Conservation (phyloP, 2,113 vertebrate species). For the Callipepla californica region DNA sequence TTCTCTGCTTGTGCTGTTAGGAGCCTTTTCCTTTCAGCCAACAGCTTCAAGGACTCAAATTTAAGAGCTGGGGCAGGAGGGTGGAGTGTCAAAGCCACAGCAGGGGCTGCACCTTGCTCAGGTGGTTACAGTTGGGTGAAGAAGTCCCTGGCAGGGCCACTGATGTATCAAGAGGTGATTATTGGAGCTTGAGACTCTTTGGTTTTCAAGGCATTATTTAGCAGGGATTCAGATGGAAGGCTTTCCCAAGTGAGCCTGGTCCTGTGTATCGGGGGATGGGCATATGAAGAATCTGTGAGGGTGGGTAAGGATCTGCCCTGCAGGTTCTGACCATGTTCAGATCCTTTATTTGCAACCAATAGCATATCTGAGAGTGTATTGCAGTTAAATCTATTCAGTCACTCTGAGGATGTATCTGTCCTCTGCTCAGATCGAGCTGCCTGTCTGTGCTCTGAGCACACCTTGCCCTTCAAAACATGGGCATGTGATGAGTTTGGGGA, state of each 20-base stretch:
- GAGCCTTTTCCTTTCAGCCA: neutral
- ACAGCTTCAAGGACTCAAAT: fast-evolving
- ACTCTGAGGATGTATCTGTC: neutral
- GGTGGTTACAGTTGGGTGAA: neutral
- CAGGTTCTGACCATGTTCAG: neutral
- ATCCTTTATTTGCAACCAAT: neutral
- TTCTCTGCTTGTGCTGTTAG: neutral
- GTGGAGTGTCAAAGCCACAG: fast-evolving
- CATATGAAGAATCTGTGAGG: neutral
- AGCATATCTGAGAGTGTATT: neutral
- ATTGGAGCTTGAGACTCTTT: neutral
- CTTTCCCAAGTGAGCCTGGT: fast-evolving
- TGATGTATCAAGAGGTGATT: too few species aligned
- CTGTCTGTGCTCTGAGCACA: fast-evolving
- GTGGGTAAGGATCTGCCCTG: neutral
- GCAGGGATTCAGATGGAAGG: neutral
- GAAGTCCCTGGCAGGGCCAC: fast-evolving
- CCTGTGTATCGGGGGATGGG: fast-evolving
- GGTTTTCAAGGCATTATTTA: neutral
- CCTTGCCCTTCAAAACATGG: fast-evolving
- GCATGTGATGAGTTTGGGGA: neutral
- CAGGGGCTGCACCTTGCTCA: neutral
- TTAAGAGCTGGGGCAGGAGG: neutral
- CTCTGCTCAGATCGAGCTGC: fast-evolving
- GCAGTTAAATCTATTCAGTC: neutral